Conservation (phyloP, 2,113 vertebrate species). For the Ascaphus truei region DNA sequence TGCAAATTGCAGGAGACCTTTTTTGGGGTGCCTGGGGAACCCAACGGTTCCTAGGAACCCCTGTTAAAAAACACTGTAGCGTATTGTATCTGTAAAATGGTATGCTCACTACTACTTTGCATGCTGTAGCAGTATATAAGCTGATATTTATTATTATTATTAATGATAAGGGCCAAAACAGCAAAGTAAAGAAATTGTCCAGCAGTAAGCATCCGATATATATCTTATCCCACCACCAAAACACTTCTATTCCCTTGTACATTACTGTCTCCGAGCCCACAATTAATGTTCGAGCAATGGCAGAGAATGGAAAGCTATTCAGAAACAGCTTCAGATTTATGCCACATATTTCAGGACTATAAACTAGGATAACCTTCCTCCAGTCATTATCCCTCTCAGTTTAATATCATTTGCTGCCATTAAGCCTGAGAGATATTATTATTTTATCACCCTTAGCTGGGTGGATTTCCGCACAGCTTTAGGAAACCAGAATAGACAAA, state of each 20-base stretch:
- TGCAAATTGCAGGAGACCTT: too few relatives aligned
- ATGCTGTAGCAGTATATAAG: too few relatives aligned
- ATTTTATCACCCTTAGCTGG: slow-evolving; percentile 46
- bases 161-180: too few relatives aligned
- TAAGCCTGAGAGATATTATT: slow-evolving; percentile 37
- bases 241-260: neutral
- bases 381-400: slow-evolving; percentile 27
- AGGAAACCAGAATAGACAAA: slow-evolving; percentile 32
- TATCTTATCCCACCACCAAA: neutral
- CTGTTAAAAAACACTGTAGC: too few relatives aligned
- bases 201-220: too few relatives aligned
- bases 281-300: slow-evolving; percentile 7
- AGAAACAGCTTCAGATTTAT: slow-evolving; percentile 2
- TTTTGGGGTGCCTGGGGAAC: too few relatives aligned
- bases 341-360: slow-evolving; percentile 6
- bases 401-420: slow-evolving; percentile 33
- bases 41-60: too few relatives aligned
- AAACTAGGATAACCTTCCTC: slow-evolving; percentile 20
- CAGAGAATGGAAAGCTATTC: slow-evolving; percentile 5
- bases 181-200: too few relatives aligned
- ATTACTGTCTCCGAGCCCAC: neutral
- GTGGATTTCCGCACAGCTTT: slow-evolving; percentile 35
- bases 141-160: too few relatives aligned
- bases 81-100: too few relatives aligned
- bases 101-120: too few relatives aligned